Evolutionary conservation across 2,888 invertebrate genomes (phyloP), one percentile per base, ranked within the genome.

Genomic region (Thelaira solivaga): DNA sequence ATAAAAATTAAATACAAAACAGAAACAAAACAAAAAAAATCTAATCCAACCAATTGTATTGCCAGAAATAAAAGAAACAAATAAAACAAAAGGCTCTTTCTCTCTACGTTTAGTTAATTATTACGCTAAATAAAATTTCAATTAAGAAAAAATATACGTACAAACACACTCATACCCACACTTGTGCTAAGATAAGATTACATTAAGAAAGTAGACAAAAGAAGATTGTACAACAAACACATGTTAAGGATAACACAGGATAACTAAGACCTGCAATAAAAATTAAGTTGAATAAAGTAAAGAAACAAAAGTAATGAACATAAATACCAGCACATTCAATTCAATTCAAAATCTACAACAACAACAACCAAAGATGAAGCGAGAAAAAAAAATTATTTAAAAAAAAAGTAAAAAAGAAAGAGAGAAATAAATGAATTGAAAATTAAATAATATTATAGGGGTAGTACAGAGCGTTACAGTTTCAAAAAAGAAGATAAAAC

Each of bases 101-200:
- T n/a, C n/a, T 74, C 74, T 74, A 78, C 78, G 74, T 78, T 78
- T 78, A 78, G 78, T 78, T 74, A 78, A 78, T 78, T 78, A 78
- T 78, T 74, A 78, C 78, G 78, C 78, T 78, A 74, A 78, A 78
- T 78, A 78, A 78, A 78, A 71, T 78, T 78, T 78, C 78, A 78
- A 78, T 78, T 78, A 78, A 74, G 78, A 78, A 68, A 74, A 64
- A 64, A 57, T 45, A 61, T 69, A 49, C 1, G 16, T 16, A 41
- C 16, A 31, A 11, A 53, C n/a, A 6, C n/a, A 11, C 10, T 1
- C 16, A 18, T 13, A 24, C 31, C 34, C 36, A 16, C 39, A 57
- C 57, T 20, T 59, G 24, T 10, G 29, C 8, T 20, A 13, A 2
- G n/a, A 34, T 41, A 51, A 53, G n/a, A 43, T 43, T 13, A 7